Conservation (phyloP, 2,113 vertebrate species). For the Alosa alosa region DNA sequence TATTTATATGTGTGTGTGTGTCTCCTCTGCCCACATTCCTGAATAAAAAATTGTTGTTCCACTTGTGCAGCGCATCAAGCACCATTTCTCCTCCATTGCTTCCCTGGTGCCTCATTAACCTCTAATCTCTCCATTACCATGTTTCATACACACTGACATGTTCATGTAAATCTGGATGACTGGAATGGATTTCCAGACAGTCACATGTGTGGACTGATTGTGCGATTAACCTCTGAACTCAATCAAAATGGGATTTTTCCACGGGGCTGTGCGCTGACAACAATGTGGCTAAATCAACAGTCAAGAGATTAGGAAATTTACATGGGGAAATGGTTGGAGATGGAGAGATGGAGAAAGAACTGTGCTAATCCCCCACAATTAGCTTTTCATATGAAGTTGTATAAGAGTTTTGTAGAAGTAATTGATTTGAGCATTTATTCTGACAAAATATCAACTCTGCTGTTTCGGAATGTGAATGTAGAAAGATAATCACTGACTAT, state of each 20-base stretch:
- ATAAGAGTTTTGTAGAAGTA: background rate
- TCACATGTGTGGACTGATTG: conserved; percentile 25
- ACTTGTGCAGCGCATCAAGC: background rate
- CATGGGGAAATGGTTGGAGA: background rate
- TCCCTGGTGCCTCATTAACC: background rate
- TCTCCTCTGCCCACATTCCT: background rate
- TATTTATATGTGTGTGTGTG: background rate
- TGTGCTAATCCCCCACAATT: background rate
- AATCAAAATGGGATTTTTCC: conserved; percentile 36
- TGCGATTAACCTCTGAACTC: conserved; percentile 60
- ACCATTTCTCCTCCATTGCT: background rate
- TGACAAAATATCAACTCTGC: background rate
- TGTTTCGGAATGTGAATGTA: background rate
- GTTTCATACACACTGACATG: conserved; percentile 40
- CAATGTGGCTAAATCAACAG: conserved; percentile 41
- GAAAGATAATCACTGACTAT: background rate
- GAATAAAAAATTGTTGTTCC: background rate
- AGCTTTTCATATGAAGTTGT: background rate
- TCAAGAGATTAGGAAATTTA: conserved; percentile 31
- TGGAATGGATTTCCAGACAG: conserved; percentile 46
- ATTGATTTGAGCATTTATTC: background rate
- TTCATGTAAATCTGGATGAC: conserved; percentile 23
- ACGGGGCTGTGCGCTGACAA: conserved; percentile 30
- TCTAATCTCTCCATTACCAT: background rate
- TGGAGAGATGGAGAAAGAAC: background rate